phyloP scores from a whole-genome alignment of 2,888 invertebrate species.

The Therioaphis trifolii region DNA sequence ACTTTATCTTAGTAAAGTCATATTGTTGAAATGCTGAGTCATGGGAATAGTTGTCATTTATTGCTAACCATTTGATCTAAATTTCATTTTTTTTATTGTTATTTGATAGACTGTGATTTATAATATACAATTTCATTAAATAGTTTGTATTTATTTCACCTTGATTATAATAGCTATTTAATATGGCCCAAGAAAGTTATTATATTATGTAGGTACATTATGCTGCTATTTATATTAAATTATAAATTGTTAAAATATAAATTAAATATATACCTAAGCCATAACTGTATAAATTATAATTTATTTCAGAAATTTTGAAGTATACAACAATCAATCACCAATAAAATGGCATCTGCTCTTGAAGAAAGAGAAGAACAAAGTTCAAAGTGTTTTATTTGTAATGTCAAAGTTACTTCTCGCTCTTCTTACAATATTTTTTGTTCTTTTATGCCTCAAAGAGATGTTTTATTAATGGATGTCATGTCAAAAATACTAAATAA shows the following conservation, averaged over 20 bases:
- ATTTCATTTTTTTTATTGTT: too few relatives aligned
- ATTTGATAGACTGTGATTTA: too few relatives aligned
- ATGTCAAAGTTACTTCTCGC: conserved; percentile 54
- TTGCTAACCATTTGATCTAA: too few relatives aligned
- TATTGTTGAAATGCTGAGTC: too few relatives aligned
- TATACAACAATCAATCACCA: neutral
- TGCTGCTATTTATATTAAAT: neutral
- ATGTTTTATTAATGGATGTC: conserved; percentile 37
- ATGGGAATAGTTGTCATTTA: too few relatives aligned
- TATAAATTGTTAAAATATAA: too few relatives aligned
- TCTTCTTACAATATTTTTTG: conserved; percentile 55
- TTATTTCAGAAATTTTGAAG: conserved; percentile 20
- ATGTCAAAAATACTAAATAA: conserved; percentile 58
- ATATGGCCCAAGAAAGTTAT: neutral
- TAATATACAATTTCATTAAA: too few relatives aligned
- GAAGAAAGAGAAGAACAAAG: conserved; percentile 59
- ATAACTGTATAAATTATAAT: neutral
- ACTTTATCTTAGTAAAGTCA: too few relatives aligned
- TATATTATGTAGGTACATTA: neutral
- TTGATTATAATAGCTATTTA: too few relatives aligned
- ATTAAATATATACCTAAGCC: too few relatives aligned
- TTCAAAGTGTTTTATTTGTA: conserved; percentile 57
- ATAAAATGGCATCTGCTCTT: conserved; percentile 47
- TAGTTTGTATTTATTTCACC: too few relatives aligned
- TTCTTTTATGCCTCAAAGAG: conserved; percentile 59